Evolutionary conservation across 2,888 invertebrate species (phyloP).

Genomic region (Hydropsyche betteni): DNA sequence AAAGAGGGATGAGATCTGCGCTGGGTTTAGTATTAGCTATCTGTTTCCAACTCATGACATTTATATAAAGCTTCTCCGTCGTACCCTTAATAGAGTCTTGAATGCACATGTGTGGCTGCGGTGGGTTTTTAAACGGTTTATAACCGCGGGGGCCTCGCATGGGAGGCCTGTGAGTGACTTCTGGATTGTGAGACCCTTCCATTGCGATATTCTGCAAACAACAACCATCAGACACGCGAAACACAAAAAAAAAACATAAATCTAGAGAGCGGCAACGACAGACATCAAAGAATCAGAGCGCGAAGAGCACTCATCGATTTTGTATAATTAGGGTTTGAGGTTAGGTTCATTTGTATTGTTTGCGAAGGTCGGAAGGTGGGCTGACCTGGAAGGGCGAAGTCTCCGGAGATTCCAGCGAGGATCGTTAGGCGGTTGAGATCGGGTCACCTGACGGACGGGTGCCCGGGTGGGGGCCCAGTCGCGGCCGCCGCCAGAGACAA

Average conservation of each 20-base stretch:
- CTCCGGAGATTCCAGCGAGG: background rate
- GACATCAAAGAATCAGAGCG: background rate
- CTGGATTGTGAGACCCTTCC: slow-evolving; percentile 39
- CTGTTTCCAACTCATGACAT: slow-evolving; percentile 78
- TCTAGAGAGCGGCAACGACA: too few species aligned
- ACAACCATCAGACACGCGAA: too few species aligned
- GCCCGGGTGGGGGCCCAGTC: background rate
- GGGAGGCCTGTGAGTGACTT: slow-evolving; percentile 58
- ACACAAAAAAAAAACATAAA: too few species aligned
- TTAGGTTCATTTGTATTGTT: slow-evolving; percentile 12
- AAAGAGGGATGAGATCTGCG: slow-evolving; percentile 74
- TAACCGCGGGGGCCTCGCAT: slow-evolving; percentile 70
- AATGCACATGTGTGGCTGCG: slow-evolving; percentile 80
- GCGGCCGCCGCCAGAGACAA: slow-evolving; percentile 2
- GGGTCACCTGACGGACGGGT: background rate
- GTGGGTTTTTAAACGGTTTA: slow-evolving; percentile 77
- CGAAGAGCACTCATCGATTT: slow-evolving; percentile 1
- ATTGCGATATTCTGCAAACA: background rate
- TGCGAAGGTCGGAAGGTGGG: background rate
- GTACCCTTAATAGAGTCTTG: slow-evolving; percentile 70
- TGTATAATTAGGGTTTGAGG: slow-evolving; percentile 14
- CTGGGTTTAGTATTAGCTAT: slow-evolving; percentile 73
- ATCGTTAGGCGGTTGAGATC: background rate
- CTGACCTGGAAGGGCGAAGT: background rate
- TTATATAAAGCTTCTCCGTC: slow-evolving; percentile 69